A percentile compares a stretch with the other conserved stretches of the same genome.
Conservation (phyloP, 2,888 invertebrate genomes). For the Eupithecia vulgata region DNA sequence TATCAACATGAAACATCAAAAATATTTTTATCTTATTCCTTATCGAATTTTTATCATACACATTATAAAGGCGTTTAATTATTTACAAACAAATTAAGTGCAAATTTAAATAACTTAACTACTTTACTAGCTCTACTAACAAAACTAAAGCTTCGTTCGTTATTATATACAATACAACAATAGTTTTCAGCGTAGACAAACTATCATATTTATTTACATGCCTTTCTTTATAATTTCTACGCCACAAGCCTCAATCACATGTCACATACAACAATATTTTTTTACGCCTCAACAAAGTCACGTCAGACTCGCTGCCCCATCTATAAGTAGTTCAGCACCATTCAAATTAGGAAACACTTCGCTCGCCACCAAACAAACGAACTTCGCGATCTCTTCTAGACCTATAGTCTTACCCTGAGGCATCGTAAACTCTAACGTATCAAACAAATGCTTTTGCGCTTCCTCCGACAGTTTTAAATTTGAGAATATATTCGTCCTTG, state of each 20-base stretch:
- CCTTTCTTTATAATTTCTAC: background rate
- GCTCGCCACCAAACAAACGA: conserved; percentile 60
- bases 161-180: no score
- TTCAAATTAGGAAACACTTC: conserved; percentile 60
- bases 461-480: conserved; percentile 49
- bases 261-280: background rate
- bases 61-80: background rate
- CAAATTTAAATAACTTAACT: background rate
- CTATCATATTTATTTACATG: background rate
- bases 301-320: conserved; percentile 53
- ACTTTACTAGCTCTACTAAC: background rate
- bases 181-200: no score
- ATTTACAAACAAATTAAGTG: background rate
- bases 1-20: background rate
- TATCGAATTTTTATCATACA: background rate
- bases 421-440: conserved; percentile 44
- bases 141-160: background rate
- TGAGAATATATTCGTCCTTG: conserved; percentile 54
- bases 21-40: background rate
- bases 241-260: background rate
- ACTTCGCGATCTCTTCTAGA: conserved; percentile 56
- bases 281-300: conserved; percentile 23
- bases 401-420: conserved; percentile 55
- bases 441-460: conserved; percentile 42
- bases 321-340: conserved; percentile 58